Evolutionary conservation across 2,888 invertebrate genomes (phyloP), one percentile per base, ranked within the genome.

Genomic region (Cylindroiulus punctatus): DNA sequence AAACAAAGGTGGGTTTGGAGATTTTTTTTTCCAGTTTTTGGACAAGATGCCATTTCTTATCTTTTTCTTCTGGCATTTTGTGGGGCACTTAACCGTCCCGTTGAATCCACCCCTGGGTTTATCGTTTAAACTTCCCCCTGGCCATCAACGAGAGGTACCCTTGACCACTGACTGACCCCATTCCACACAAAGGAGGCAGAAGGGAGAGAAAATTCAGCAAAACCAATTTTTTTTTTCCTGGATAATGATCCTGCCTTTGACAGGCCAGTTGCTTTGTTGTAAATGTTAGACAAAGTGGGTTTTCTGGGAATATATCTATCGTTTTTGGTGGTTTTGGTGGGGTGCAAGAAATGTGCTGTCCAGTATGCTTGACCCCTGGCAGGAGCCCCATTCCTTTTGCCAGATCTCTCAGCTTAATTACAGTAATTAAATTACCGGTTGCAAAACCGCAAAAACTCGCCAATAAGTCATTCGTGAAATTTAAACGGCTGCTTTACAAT

Each of bases 111-210:
- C 5, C 52, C 52, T 52, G 19, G 19, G 19, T n/a, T 52, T 57
- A 57, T 57, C 57, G n/a, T 22, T 57, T 2, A n/a, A n/a, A 57
- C 4, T 22, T 22, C 19, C 57, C 57, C 57, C 2, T 7, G 47
- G 47, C 47, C 3, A 52, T 52, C 47, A 7, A 17, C 17, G 47
- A 52, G 65, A 19, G 65, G 52, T 57, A 57, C 52, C 26, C 65
- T 26, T 65, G 65, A 65, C 65, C 65, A 65, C 22, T 65, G 65
- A 65, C 65, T 65, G 65, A 65, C 65, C 65, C 65, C 65, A 65
- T 65, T 65, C 65, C 65, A 65, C 65, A 65, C 65, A 65, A 65
- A 65, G 65, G 10, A 65, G 26, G 65, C 14, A 44, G 26, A 26
- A 26, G 65, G 26, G 65, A 26, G 26, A 10, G 65, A 10, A 8